Evolutionary conservation across 2,888 invertebrate species (phyloP).

Genomic region (Lasioglossum calceatum): DNA sequence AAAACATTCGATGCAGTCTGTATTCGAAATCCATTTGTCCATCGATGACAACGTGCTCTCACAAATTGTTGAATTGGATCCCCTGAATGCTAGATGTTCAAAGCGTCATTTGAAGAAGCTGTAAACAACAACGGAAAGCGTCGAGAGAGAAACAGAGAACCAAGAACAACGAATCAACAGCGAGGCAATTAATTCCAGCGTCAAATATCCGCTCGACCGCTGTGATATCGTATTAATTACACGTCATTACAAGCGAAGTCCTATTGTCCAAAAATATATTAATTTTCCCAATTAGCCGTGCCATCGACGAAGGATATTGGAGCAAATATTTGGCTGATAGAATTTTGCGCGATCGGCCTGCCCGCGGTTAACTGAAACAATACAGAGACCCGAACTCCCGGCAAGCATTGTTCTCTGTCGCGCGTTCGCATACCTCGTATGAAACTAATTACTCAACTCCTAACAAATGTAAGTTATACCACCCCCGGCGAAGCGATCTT

Average conservation of each 20-base stretch:
- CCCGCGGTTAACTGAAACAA: not conserved
- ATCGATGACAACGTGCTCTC: not conserved
- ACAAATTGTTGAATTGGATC: not conserved
- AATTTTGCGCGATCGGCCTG: not conserved
- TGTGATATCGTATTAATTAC: not conserved
- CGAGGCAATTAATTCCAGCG: not conserved
- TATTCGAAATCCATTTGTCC: not conserved
- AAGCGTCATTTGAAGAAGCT: not conserved
- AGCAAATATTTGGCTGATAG: not conserved
- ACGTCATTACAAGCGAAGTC: not conserved
- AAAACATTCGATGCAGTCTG: not conserved
- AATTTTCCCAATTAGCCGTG: not conserved
- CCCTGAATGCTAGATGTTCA: not conserved
- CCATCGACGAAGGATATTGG: not conserved
- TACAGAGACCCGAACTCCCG: not conserved
- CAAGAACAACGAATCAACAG: not conserved
- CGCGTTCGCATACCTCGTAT: not conserved
- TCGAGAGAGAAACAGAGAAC: not conserved
- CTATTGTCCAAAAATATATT: not conserved
- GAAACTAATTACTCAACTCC: conserved; percentile 51
- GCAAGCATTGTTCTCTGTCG: conserved; percentile 29
- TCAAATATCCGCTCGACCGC: not conserved
- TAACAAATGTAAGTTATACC: conserved; percentile 54
- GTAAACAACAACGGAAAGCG: not conserved
- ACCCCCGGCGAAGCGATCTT: conserved; percentile 42